phyloP scores from a whole-genome alignment of 2,113 vertebrate genomes.

The Boulengeromyrus knoepffleri region DNA sequence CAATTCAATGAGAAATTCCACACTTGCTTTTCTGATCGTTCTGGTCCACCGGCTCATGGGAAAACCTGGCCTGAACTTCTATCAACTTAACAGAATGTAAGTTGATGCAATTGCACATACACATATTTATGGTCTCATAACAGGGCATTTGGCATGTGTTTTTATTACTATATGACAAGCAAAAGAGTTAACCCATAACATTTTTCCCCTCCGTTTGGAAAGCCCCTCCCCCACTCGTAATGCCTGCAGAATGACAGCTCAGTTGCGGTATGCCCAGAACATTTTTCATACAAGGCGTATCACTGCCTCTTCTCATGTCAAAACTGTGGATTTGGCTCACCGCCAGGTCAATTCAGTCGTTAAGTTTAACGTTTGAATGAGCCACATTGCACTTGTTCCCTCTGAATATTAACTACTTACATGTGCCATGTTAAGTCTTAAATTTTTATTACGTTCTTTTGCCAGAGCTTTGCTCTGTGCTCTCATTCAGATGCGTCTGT shows the following conservation, averaged over 20 bases:
- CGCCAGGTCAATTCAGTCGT: neutral
- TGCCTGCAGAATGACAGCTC: neutral
- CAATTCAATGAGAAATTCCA: neutral
- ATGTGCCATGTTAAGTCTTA: neutral
- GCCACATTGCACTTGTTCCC: neutral
- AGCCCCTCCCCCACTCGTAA: neutral
- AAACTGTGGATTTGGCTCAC: neutral
- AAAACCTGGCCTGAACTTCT: neutral
- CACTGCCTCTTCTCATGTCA: neutral
- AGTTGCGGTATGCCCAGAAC: neutral
- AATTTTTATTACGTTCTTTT: neutral
- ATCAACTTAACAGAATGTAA: neutral
- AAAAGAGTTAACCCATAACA: neutral
- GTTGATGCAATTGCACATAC: neutral
- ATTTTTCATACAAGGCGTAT: neutral
- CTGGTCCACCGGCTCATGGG: neutral
- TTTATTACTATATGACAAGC: neutral
- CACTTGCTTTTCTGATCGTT: neutral
- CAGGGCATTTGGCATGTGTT: neutral
- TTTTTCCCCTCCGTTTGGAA: neutral
- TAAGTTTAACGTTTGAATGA: neutral
- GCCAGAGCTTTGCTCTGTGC: neutral
- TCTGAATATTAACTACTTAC: slow-evolving; percentile 5
- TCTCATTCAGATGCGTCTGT: neutral
- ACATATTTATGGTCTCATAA: neutral